A percentile compares a stretch with the other conserved stretches of the same genome.
phyloP scores from a whole-genome alignment of 2,888 invertebrate genomes.

The Ornithoptera alexandrae region DNA sequence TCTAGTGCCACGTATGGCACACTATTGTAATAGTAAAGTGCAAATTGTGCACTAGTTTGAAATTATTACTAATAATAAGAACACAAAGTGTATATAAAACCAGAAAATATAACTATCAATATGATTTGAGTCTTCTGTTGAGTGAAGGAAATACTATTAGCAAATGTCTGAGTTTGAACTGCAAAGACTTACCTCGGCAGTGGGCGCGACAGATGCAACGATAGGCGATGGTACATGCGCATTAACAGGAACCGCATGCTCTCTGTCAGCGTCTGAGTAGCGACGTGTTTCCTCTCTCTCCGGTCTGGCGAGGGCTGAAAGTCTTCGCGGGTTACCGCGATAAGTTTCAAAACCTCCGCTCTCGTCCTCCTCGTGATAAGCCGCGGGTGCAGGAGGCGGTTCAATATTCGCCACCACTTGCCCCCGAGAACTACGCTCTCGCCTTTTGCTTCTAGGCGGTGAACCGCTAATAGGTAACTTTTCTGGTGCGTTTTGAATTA shows the following conservation, averaged over 20 bases:
- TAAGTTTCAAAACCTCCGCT: slow-evolving; percentile 76
- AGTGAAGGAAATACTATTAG: neutral
- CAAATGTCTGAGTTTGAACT: neutral
- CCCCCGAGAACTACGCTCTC: slow-evolving; percentile 76
- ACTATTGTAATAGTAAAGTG: too few relatives aligned
- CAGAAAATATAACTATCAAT: too few relatives aligned
- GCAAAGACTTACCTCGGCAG: neutral
- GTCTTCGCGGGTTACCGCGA: slow-evolving; percentile 65
- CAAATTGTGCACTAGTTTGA: too few relatives aligned
- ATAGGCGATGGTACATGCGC: slow-evolving; percentile 30
- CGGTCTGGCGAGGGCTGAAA: slow-evolving; percentile 48
- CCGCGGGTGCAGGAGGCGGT: slow-evolving; percentile 58
- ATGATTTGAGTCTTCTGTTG: too few relatives aligned
- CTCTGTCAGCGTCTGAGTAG: slow-evolving; percentile 47
- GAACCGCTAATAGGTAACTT: slow-evolving; percentile 84
- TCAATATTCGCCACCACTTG: slow-evolving; percentile 84
- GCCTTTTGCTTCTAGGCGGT: slow-evolving; percentile 77
- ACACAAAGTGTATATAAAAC: too few relatives aligned
- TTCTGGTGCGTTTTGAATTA: slow-evolving; percentile 95
- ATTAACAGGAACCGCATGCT: slow-evolving; percentile 36
- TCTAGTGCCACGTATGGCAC: neutral
- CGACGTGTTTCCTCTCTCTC: slow-evolving; percentile 39
- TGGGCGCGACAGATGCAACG: slow-evolving; percentile 44
- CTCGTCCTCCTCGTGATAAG: slow-evolving; percentile 74
- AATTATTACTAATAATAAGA: too few relatives aligned